Conservation (phyloP, 2,113 vertebrate species). For the Cephalopholis sonnerati region DNA sequence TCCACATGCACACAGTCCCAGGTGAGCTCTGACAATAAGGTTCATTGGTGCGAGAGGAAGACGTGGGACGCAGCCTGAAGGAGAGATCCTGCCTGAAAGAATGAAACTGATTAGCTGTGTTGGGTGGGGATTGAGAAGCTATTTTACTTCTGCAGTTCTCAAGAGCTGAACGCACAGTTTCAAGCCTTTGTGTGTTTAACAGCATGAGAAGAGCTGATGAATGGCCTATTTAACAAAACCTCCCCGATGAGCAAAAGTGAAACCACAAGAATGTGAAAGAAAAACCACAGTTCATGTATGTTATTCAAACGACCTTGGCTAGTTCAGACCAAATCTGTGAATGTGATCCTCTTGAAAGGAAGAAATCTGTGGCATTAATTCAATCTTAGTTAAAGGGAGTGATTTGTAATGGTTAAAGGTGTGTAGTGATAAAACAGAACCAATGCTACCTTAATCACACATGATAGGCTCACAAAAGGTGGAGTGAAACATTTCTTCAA, state of each 20-base stretch:
- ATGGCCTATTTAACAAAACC: slow-evolving; percentile 58
- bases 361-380: background rate
- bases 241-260: slow-evolving; percentile 47
- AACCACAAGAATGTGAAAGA: slow-evolving; percentile 36
- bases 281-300: slow-evolving; percentile 10
- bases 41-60: slow-evolving; percentile 30
- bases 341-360: background rate
- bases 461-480: background rate
- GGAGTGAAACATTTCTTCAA: background rate
- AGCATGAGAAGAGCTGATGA: slow-evolving; percentile 54
- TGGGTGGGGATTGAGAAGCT: slow-evolving; percentile 45
- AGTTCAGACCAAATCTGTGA: background rate
- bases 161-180: slow-evolving; percentile 48
- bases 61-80: slow-evolving; percentile 42
- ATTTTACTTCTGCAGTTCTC: slow-evolving; percentile 49
- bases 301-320: slow-evolving; percentile 40
- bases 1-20: slow-evolving; percentile 47
- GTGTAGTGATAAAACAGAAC: background rate
- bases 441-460: background rate
- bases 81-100: slow-evolving; percentile 44
- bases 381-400: slow-evolving; percentile 7
- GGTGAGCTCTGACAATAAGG: slow-evolving; percentile 47
- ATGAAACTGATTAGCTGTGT: slow-evolving; percentile 57
- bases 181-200: slow-evolving; percentile 58
- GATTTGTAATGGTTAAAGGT: background rate